Conservation (phyloP, 2,797 vertebrate genomes). For the Cryptoblepharus egeriae region DNA sequence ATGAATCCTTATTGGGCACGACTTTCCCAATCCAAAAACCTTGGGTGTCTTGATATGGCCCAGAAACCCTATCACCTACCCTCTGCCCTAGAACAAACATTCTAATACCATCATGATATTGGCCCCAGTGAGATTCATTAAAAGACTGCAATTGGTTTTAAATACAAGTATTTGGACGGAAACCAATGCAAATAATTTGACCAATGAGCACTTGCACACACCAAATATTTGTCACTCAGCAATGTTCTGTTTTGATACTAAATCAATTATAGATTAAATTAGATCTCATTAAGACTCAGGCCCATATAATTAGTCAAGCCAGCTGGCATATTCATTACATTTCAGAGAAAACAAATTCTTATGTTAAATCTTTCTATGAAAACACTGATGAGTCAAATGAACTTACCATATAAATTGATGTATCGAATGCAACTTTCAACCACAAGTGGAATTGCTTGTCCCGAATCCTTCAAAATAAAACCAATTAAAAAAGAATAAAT, state of each 20-base stretch:
- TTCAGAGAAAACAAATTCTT: background rate
- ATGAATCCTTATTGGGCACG: too few species aligned
- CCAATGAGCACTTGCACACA: background rate
- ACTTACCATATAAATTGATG: constrained; percentile 97
- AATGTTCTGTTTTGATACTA: background rate
- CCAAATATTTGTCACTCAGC: background rate
- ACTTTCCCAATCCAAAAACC: background rate
- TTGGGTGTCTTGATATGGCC: background rate
- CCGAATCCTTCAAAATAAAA: constrained; percentile 83
- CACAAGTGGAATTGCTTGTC: constrained; percentile 94
- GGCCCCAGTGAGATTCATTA: background rate
- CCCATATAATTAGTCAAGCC: accelerated
- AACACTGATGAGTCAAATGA: accelerated
- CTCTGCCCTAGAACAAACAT: background rate
- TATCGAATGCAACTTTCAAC: constrained; percentile 97
- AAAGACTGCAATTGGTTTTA: background rate
- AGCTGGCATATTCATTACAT: accelerated
- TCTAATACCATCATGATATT: background rate
- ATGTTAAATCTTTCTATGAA: background rate
- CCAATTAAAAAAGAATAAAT: background rate
- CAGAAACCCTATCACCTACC: background rate
- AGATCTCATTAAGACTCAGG: accelerated
- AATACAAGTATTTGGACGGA: accelerated
- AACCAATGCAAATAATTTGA: accelerated
- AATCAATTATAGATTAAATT: background rate